phyloP scores from a whole-genome alignment of 1,140 invertebrate genomes.

The Gonioctena quinquepunctata region DNA sequence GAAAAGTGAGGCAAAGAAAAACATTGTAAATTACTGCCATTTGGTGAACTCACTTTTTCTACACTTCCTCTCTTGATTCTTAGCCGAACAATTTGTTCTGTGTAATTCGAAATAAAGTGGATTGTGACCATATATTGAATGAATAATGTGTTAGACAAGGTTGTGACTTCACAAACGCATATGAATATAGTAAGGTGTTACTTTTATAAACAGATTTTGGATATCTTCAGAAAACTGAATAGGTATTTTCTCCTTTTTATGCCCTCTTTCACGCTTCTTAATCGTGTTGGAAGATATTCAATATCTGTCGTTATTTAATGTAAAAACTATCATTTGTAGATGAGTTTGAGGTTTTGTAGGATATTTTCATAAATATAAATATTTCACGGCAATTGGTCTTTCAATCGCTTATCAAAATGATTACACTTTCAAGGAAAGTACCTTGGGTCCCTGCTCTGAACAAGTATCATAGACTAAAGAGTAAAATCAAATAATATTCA shows the following conservation, averaged over 20 bases:
- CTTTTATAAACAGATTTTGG: slow-evolving; percentile 36
- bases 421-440: too few relatives aligned
- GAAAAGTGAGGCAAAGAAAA: too few relatives aligned
- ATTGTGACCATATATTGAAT: too few relatives aligned
- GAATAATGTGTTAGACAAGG: neutral
- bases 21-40: too few relatives aligned
- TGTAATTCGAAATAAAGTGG: too few relatives aligned
- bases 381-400: slow-evolving; percentile 46
- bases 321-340: slow-evolving; percentile 52
- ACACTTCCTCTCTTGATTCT: too few relatives aligned
- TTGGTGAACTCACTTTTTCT: too few relatives aligned
- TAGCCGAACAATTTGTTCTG: too few relatives aligned
- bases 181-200: slow-evolving; percentile 49
- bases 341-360: slow-evolving; percentile 55
- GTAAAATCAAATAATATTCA: too few relatives aligned
- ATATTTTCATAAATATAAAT: slow-evolving; percentile 57
- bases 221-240: slow-evolving; percentile 20
- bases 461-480: too few relatives aligned
- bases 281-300: slow-evolving; percentile 29
- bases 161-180: slow-evolving; percentile 7
- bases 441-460: too few relatives aligned
- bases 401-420: too few relatives aligned
- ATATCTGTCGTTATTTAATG: slow-evolving; percentile 31
- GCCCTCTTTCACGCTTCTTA: slow-evolving; percentile 33
- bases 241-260: slow-evolving; percentile 28